Base-by-base conservation (phyloP, 2,113 vertebrate species). In the Nothoprocta perdicaria region DNA sequence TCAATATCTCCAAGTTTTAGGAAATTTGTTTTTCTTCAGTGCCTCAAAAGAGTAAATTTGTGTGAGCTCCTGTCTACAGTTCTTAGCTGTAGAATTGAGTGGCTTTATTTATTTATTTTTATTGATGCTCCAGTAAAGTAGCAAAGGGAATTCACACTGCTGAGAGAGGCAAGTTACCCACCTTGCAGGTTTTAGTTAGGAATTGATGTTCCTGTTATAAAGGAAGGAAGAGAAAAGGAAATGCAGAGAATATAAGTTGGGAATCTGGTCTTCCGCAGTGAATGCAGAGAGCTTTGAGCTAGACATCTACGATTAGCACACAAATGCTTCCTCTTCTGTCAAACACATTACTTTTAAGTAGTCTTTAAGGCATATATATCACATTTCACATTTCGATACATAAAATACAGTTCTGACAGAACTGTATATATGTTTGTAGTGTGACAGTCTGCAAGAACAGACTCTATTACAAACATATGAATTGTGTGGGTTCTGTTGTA, bases 261-360 rank as follows among this genome's bases (percentile, higher is more conserved):
- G 80, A 79, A 57, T 89, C 58, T 86, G 35, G 66, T 62, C 52
- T 84, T 89, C 53, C 92, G 23, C 75, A 58, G 53, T 66, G 53
- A 12, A 63, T 84, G 52, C 29, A 55, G 74, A 43, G 52, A 23
- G 60, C 1, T 0, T 2, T 61, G 53, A 79, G 40, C 33, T 58
- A 40, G 22, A 16, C 72, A 26, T 61, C 78, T 73, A 63, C 10
- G 38, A 14, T 72, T 86, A 15, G 74, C 88, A 48, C 78, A 57
- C 35, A 40, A 10, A 22, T 72, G 78, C 48, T 29, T 73, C 53
- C 71, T 68, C 48, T 84, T 89, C 60, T 60, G 45, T 41, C 38
- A 48, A 68, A 16, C 40, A 61, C 14, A 0, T 53, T 26, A 24
- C 66, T 71, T 78, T 61, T 17, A 11, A 0, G 8, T 23, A 38